phyloP scores from a whole-genome alignment of 1,140 invertebrate genomes.

The Drosophila lacteicornis region DNA sequence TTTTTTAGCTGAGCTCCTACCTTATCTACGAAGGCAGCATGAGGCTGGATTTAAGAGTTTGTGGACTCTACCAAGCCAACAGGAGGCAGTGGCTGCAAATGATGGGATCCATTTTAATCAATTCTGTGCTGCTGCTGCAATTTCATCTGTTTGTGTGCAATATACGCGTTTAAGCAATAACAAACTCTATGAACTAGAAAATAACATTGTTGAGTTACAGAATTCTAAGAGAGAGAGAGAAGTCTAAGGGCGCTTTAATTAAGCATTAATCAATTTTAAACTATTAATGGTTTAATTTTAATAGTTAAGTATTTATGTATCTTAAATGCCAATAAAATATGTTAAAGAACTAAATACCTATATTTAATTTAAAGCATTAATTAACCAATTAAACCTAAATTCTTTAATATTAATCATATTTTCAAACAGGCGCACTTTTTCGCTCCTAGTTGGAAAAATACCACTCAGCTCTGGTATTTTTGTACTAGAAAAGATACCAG shows the following conservation, averaged over 20 bases:
- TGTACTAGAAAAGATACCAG: not conserved
- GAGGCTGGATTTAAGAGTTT: conserved; percentile 8
- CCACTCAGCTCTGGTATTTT: not conserved
- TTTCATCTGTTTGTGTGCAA: conserved; percentile 15
- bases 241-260: too few relatives aligned
- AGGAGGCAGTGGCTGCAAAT: conserved; percentile 30
- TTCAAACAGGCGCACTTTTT: not conserved
- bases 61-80: conserved; percentile 31
- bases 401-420: not conserved
- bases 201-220: too few relatives aligned
- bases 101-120: conserved; percentile 23
- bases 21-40: conserved; percentile 23
- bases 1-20: conserved; percentile 27
- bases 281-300: too few relatives aligned
- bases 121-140: conserved; percentile 20
- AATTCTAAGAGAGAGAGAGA: too few relatives aligned
- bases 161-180: too few relatives aligned
- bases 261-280: too few relatives aligned
- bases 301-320: too few relatives aligned
- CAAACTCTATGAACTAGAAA: too few relatives aligned
- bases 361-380: too few relatives aligned
- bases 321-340: too few relatives aligned
- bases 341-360: too few relatives aligned
- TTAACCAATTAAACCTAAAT: too few relatives aligned
- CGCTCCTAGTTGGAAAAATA: not conserved